A percentile compares a stretch with the other conserved stretches of the same genome.
These are phyloP conservation scores for Pachyseris speciosa DNA, from an alignment of 64 coral and sea anemone species.

Conservation along the genomic window DNA sequence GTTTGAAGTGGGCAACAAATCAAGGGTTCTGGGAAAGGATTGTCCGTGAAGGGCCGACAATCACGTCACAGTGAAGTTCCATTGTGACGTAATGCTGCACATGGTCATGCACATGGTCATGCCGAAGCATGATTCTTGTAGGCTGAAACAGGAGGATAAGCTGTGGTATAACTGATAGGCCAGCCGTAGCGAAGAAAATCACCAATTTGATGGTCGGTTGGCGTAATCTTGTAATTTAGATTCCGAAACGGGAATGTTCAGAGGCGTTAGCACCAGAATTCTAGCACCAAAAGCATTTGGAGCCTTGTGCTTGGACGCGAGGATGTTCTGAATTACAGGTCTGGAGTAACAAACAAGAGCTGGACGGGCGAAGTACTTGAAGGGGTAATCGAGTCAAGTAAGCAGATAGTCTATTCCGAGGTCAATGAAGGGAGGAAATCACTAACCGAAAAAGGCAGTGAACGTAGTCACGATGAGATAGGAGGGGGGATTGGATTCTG, in stretches of 20 bases:
- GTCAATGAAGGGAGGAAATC: not conserved
- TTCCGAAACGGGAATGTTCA: slow-evolving; percentile 10
- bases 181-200: slow-evolving; percentile 1
- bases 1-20: not conserved
- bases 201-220: not conserved
- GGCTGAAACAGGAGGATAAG: not conserved
- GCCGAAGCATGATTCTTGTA: slow-evolving; percentile 1
- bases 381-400: not conserved
- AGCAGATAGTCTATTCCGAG: too few species aligned
- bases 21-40: not conserved
- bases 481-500: too few species aligned
- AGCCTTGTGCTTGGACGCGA: not conserved
- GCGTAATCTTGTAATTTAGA: not conserved
- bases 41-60: not conserved
- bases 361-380: not conserved
- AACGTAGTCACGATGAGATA: too few species aligned
- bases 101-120: too few species aligned
- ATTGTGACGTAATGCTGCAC: not conserved
- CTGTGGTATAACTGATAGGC: slow-evolving; percentile 1
- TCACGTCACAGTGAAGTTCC: not conserved
- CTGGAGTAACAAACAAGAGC: not conserved
- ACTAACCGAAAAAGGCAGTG: not conserved
- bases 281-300: slow-evolving; percentile 9
- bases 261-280: not conserved
- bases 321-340: not conserved